Evolutionary conservation across 1,140 invertebrate species (phyloP).

Genomic region (Trichonephila clavata): DNA sequence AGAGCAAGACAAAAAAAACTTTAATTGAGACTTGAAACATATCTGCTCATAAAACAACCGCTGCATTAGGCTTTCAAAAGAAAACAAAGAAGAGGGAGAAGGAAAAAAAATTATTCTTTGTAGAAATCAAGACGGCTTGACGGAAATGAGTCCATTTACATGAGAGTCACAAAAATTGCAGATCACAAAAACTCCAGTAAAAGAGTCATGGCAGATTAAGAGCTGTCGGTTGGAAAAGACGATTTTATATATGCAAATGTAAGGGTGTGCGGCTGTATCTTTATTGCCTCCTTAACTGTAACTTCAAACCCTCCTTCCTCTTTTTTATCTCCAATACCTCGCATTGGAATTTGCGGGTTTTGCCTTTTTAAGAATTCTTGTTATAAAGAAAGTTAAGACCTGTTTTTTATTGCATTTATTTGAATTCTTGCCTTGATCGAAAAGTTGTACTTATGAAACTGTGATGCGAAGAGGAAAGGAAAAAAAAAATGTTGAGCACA

Average conservation of each 20-base stretch:
- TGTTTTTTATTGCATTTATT: conserved; percentile 44
- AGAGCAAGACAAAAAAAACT: background rate
- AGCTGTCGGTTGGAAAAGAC: conserved; percentile 30
- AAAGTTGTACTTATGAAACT: background rate
- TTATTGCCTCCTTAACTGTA: conserved; percentile 55
- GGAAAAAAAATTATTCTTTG: background rate
- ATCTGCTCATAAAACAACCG: conserved; percentile 18
- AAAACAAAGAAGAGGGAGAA: background rate
- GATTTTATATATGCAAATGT: conserved; percentile 54
- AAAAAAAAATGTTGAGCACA: background rate
- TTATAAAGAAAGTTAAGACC: conserved; percentile 53
- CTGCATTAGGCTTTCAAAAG: background rate
- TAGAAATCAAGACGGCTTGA: conserved; percentile 36
- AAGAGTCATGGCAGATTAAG: conserved; percentile 58
- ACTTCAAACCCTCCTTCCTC: background rate
- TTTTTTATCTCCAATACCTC: conserved; percentile 22
- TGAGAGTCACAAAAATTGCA: conserved; percentile 50
- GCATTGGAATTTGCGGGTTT: conserved; percentile 47
- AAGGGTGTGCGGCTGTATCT: conserved; percentile 49
- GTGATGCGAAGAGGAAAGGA: background rate
- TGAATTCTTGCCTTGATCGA: conserved; percentile 35
- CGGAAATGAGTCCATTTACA: conserved; percentile 52
- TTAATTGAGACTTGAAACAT: conserved; percentile 33
- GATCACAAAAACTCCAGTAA: conserved; percentile 56
- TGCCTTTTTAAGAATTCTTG: conserved; percentile 43